These are phyloP conservation scores for Arenicola marina DNA, from an alignment of 2,888 invertebrate genomes.

Conservation along the genomic window DNA sequence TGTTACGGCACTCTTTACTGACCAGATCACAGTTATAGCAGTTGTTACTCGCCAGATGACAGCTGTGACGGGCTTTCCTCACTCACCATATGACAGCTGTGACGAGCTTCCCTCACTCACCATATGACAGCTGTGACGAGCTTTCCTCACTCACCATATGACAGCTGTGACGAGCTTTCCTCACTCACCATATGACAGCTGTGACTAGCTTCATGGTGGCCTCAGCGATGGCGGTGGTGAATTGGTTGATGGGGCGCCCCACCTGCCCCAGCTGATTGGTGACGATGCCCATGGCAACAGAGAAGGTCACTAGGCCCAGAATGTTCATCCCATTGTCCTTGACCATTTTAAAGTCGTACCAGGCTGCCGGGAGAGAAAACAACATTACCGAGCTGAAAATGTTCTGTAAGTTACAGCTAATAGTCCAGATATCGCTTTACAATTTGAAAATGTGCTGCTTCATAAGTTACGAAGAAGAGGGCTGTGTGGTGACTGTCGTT, in stretches of 20 bases:
- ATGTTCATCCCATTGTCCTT: constrained; percentile 62
- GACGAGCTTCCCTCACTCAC: constrained; percentile 90
- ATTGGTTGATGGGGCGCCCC: constrained; percentile 80
- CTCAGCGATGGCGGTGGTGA: constrained; percentile 86
- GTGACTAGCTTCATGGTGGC: constrained; percentile 96
- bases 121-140: constrained; percentile 96
- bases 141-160: constrained; percentile 91
- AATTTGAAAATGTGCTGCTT: too few relatives aligned
- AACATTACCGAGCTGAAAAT: too few relatives aligned
- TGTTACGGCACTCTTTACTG: too few relatives aligned
- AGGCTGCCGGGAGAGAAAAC: not conserved
- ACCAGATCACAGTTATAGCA: too few relatives aligned
- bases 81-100: constrained; percentile 95
- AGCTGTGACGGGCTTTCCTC: too few relatives aligned
- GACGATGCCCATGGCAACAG: constrained; percentile 80
- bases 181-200: constrained; percentile 95
- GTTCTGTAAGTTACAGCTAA: too few relatives aligned
- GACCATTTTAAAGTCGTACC: constrained; percentile 26
- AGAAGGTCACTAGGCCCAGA: constrained; percentile 63
- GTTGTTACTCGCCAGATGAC: too few relatives aligned
- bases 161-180: constrained; percentile 94
- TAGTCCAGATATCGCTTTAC: too few relatives aligned
- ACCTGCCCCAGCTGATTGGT: constrained; percentile 84
- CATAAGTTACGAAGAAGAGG: too few relatives aligned
- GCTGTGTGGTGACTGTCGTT: too few relatives aligned